Evolutionary conservation across 1,140 invertebrate species (phyloP), one percentile per base, ranked within the genome.

Genomic region (Phymastichus coffea): DNA sequence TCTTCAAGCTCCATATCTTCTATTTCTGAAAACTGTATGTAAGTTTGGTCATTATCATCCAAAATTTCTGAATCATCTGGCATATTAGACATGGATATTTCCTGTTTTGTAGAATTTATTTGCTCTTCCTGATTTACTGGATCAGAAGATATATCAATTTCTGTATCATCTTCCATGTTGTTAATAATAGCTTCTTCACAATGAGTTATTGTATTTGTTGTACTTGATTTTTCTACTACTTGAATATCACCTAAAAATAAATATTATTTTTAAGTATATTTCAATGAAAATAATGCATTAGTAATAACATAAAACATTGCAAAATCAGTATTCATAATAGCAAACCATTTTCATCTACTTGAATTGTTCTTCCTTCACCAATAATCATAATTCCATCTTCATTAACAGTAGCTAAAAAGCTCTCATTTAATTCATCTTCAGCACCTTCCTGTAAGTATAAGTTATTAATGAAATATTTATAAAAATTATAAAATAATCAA

Each of bases 311-410:
- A 37, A 63, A 51, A 40, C 26, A 33, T 4, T 38, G 10, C 17
- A 15, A 26, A 35, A 40, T 38, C 43, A n/a, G 12, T 38, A 25
- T 48, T 20, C 40, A 25, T 61, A 20, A 17, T 12, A 44, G 20
- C n/a, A 26, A 48, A 60, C 77, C 77, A 68, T 77, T 73, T 67
- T 78, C 74, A 61, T 78, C 73, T 9, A 75, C 69, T 65, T 74
- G 61, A 62, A 77, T 70, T 0, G 71, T 73, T 40, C 74, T 67
- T 2, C 72, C 60, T 20, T 68, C 72, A 14, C 68, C 70, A 6
- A 77, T 68, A 57, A 78, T 76, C 49, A 79, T 70, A 26, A 77
- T 70, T 44, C 71, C 72, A 56, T 69, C 73, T 46, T 74, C 66
- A 20, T 68, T 65, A n/a, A 76, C 68, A 20, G 74, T 75, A 22